phyloP scores from a whole-genome alignment of 2,797 vertebrate genomes.

The Mionectes olivaceus region DNA sequence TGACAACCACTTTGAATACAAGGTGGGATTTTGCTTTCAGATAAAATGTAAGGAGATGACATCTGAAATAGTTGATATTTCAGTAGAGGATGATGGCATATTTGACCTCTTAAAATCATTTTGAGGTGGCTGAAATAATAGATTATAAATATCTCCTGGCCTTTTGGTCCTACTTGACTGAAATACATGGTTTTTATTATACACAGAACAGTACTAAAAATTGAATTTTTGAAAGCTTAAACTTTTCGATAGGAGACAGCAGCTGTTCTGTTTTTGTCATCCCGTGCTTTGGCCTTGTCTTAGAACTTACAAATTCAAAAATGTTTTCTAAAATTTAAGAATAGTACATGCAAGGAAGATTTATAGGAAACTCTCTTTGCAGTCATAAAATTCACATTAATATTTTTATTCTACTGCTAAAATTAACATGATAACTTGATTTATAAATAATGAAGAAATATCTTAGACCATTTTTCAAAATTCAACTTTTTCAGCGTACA shows the following conservation, averaged over 20 bases:
- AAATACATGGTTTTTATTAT: not conserved
- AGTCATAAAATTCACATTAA: not conserved
- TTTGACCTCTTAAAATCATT: not conserved
- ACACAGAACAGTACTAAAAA: not conserved
- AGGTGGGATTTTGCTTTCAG: not conserved
- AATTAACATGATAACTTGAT: not conserved
- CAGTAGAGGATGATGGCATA: not conserved
- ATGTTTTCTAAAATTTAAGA: not conserved
- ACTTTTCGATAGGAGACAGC: not conserved
- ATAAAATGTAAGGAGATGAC: not conserved
- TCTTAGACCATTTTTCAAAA: not conserved
- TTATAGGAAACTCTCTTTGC: not conserved
- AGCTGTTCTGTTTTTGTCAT: not conserved
- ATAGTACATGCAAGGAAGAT: not conserved
- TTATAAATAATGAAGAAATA: not conserved
- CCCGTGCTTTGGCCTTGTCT: not conserved
- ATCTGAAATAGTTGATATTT: not conserved
- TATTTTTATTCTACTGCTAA: not conserved
- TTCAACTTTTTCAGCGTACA: not conserved
- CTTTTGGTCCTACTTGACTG: not conserved
- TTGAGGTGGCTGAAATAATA: not conserved
- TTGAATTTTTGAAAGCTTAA: not conserved
- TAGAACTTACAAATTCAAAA: not conserved
- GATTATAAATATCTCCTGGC: not conserved
- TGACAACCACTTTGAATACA: not conserved